These are phyloP conservation scores for Cheilosia impressa DNA, from an alignment of 2,888 invertebrate species.

Conservation along the genomic window DNA sequence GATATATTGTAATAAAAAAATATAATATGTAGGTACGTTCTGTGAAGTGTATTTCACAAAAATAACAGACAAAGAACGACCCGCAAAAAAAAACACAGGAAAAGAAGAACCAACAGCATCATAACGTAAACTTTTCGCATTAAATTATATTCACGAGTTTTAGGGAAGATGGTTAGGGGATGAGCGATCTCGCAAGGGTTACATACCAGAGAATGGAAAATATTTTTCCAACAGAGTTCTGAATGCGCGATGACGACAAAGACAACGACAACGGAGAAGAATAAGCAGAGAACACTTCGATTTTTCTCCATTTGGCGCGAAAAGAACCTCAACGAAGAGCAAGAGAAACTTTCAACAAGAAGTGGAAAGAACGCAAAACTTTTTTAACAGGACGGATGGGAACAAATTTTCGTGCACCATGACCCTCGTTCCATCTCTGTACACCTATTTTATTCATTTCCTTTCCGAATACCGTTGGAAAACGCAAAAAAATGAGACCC, in stretches of 20 bases:
- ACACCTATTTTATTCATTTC: slow-evolving; percentile 57
- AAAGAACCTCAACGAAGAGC: slow-evolving; percentile 12
- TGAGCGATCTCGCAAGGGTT: slow-evolving; percentile 27
- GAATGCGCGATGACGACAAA: slow-evolving; percentile 52
- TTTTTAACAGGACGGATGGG: slow-evolving; percentile 57
- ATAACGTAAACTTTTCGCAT: slow-evolving; percentile 71
- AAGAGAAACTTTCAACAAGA: slow-evolving; percentile 56
- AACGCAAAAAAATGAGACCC: slow-evolving; percentile 18
- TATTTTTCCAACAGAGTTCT: slow-evolving; percentile 41
- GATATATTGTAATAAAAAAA: slow-evolving; percentile 74
- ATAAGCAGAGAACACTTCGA: slow-evolving; percentile 33
- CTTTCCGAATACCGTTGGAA: slow-evolving; percentile 34
- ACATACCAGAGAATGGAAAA: slow-evolving; percentile 32
- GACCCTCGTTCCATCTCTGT: slow-evolving; percentile 33
- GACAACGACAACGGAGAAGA: slow-evolving; percentile 23
- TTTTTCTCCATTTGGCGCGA: slow-evolving; percentile 33
- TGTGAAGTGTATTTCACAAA: slow-evolving; percentile 50
- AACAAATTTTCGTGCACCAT: slow-evolving; percentile 62
- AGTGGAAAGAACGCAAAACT: slow-evolving; percentile 59
- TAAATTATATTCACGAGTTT: slow-evolving; percentile 72
- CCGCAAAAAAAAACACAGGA: slow-evolving; percentile 19
- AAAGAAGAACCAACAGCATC: slow-evolving; percentile 66
- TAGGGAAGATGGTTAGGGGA: slow-evolving; percentile 9
- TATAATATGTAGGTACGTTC: slow-evolving; percentile 28
- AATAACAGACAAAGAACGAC: slow-evolving; percentile 60